Base-by-base conservation (phyloP, 1,140 invertebrate species). In the Monochamus saltuarius region DNA sequence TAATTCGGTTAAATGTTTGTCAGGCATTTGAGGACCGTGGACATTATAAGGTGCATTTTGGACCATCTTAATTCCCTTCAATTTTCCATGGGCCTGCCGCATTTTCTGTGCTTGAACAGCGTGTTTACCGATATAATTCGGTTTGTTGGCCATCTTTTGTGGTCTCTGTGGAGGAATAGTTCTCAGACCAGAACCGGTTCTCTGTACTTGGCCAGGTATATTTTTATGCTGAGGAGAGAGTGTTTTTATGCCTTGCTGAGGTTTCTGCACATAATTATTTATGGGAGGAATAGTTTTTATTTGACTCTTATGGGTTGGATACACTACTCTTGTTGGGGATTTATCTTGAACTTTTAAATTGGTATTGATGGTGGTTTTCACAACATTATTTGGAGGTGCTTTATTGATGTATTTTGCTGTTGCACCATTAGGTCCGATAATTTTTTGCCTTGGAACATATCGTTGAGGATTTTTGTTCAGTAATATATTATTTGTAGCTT, bases 121-220 rank as follows among this genome's bases (percentile, higher is more conserved):
- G 62, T 77, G 75, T 64, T 77, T 77, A 7, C 73, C 73, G 8
- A 75, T 74, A 55, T 75, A 75, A 63, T 75, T 75, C 9, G 72
- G 64, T 60, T 73, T 74, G 45, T 67, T 74, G 7, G 72, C 45
- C 40, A 66, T 42, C 59, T 73, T 68, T 47, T 67, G 66, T 9
- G 67, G 61, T 52, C 68, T 56, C 51, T 76, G 74, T 7, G 74
- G 71, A 8, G 74, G 73, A 34, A 76, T 75, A 0, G 73, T 75
- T 45, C 70, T 64, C 16, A 76, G 49, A 38, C 74, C 73, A 14
- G 73, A 64, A 19, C 66, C 64, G 8, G 66, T 70, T 50, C 71
- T 66, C 51, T 73, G 67, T 43, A 73, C 55, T 55, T 71, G 71
- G 6, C 64, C 66, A 7, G 65, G 69, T 37, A 68, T 55, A n/a